Conservation (phyloP, 2,113 vertebrate genomes). For the Acrocephalus arundinaceus region DNA sequence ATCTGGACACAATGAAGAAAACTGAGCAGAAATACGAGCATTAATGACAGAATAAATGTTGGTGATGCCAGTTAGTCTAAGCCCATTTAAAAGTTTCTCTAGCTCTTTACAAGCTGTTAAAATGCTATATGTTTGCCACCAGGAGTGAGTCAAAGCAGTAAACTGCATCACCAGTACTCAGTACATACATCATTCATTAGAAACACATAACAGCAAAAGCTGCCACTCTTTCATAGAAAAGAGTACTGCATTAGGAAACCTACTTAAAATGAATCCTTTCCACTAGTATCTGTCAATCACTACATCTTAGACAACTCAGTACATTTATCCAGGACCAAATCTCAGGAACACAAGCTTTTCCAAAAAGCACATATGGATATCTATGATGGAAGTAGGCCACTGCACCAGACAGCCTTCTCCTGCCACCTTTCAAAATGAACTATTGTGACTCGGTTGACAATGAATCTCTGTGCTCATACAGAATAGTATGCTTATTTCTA, state of each 20-base stretch:
- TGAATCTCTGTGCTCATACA: neutral
- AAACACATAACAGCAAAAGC: neutral
- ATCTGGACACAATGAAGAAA: neutral
- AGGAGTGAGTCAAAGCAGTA: neutral
- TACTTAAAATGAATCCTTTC: neutral
- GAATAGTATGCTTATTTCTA: neutral
- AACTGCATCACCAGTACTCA: neutral
- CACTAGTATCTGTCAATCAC: neutral
- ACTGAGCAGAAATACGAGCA: neutral
- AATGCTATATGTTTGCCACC: neutral
- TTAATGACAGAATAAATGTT: neutral
- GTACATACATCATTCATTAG: neutral
- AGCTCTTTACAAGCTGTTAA: neutral
- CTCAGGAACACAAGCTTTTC: neutral
- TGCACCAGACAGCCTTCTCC: neutral
- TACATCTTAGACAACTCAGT: neutral
- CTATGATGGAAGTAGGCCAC: neutral
- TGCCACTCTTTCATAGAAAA: neutral
- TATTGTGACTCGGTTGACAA: neutral
- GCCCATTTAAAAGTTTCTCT: neutral
- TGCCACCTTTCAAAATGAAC: neutral
- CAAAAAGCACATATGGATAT: neutral
- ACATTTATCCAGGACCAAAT: neutral
- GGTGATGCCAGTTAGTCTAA: neutral
- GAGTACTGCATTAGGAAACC: neutral